Evolutionary conservation across 2,797 vertebrate genomes (phyloP), one percentile per base, ranked within the genome.

Genomic region (Chiropotes sagulatus): DNA sequence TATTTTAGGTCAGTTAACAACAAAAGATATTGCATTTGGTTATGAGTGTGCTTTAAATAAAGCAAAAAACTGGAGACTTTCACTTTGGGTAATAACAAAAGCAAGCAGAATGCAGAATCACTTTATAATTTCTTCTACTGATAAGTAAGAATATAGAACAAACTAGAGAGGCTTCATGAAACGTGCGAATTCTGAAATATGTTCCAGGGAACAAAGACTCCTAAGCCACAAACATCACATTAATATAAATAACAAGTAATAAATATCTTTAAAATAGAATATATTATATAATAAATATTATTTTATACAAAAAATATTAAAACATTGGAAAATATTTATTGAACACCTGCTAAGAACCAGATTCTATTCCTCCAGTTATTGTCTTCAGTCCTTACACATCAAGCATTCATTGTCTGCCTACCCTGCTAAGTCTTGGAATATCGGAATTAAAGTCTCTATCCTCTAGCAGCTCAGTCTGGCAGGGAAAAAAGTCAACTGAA

Each of bases 1-100:
- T 85, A 83, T 82, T 93, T 97, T 72, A 93, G 70, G 44, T 88
- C 58, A 76, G 36, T 79, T 93, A 90, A 85, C 73, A 79, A 86
- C 30, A 85, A 93, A 93, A 75, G 24, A 86, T 3, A 83, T 50
- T 85, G 72, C n/a, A 8, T 93, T 83, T 96, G 78, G 52, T 72
- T 78, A 83, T 3, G 11, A 48, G 4, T 26, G 19, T 82, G 57
- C 64, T 95, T 95, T 1, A 39, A 11, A 67, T 58, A 67, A 90
- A 20, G 48, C 7, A 26, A 41, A 80, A 67, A 90, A 80, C 72
- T 92, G 19, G 48, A 95, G 58, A 93, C 22, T 52, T 72, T 72
- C 72, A 28, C 41, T 96, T 26, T 72, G 4, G 57, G 50, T 61
- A 88, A 83, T 54, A 26, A 93, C 11, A 46, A 84, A 95, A 84